These are phyloP conservation scores for Anorthoa munda DNA, from an alignment of 2,888 invertebrate genomes.

Conservation along the genomic window DNA sequence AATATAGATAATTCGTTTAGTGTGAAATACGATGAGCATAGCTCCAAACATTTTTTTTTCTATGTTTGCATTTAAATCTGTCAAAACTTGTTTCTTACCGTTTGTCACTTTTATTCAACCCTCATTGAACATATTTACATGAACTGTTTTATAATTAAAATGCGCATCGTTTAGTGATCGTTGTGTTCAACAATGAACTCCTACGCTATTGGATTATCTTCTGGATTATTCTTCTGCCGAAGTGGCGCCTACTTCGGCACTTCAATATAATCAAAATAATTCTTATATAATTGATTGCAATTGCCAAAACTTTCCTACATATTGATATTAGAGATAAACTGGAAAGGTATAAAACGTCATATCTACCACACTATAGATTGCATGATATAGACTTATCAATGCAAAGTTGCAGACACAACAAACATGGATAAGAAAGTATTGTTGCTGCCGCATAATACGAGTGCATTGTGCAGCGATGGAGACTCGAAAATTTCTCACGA, in stretches of 20 bases:
- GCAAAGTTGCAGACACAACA: constrained; percentile 34
- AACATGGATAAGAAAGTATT: constrained; percentile 29
- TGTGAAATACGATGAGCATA: neutral
- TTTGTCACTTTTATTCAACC: constrained; percentile 3
- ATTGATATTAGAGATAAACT: constrained; percentile 13
- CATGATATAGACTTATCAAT: constrained; percentile 14
- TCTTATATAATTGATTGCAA: constrained; percentile 1
- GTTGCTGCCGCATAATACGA: neutral
- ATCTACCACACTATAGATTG: constrained; percentile 18
- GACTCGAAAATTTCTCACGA: constrained; percentile 41
- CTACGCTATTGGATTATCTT: constrained; percentile 2
- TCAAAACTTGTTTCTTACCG: neutral
- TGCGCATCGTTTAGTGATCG: neutral
- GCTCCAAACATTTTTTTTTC: neutral
- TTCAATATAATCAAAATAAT: constrained; percentile 8
- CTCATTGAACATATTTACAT: constrained; percentile 7
- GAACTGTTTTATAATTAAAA: neutral
- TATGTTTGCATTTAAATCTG: neutral
- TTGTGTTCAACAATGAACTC: neutral
- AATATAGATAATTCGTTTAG: neutral
- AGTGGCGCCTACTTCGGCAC: neutral
- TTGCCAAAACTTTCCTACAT: constrained; percentile 23
- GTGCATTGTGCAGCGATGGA: constrained; percentile 12
- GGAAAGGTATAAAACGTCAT: constrained; percentile 1
- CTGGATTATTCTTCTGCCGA: constrained; percentile 2